Conservation (phyloP, 1,140 invertebrate genomes). For the Homarus americanus region DNA sequence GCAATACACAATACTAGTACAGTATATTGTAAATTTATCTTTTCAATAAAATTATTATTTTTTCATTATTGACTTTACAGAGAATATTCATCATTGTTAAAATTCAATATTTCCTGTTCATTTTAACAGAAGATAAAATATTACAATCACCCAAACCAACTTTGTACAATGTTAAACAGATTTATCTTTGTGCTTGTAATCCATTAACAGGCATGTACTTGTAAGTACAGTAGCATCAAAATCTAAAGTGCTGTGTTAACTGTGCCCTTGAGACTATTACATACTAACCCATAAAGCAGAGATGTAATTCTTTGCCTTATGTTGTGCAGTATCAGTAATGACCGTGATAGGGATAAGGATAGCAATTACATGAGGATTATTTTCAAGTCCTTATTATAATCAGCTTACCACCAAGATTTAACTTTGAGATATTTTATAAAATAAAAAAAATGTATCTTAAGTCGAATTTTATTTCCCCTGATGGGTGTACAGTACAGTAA, state of each 20-base stretch:
- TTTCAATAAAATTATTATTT: constrained; percentile 3
- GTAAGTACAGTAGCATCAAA: constrained; percentile 58
- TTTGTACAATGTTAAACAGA: constrained; percentile 25
- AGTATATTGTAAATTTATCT: background rate
- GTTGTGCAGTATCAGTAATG: constrained; percentile 41
- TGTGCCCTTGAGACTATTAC: constrained; percentile 11
- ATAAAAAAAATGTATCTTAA: constrained; percentile 53
- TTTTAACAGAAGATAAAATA: constrained; percentile 22
- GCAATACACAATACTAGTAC: background rate
- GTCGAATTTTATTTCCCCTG: constrained; percentile 24
- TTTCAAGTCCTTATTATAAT: constrained; percentile 54
- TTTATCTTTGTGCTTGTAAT: constrained; percentile 49
- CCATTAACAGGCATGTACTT: constrained; percentile 42
- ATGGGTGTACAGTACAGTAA: too few relatives aligned
- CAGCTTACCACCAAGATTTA: constrained; percentile 43
- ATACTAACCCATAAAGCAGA: constrained; percentile 4
- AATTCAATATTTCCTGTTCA: background rate
- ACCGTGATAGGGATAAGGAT: constrained; percentile 39
- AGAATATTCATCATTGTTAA: constrained; percentile 4
- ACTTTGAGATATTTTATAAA: constrained; percentile 71
- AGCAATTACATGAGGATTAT: constrained; percentile 18
- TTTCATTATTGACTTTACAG: background rate
- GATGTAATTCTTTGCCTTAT: background rate
- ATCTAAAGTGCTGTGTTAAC: constrained; percentile 55
- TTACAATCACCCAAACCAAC: background rate